Base-by-base conservation (phyloP, 2,797 vertebrate genomes). In the Coilia nasus region DNA sequence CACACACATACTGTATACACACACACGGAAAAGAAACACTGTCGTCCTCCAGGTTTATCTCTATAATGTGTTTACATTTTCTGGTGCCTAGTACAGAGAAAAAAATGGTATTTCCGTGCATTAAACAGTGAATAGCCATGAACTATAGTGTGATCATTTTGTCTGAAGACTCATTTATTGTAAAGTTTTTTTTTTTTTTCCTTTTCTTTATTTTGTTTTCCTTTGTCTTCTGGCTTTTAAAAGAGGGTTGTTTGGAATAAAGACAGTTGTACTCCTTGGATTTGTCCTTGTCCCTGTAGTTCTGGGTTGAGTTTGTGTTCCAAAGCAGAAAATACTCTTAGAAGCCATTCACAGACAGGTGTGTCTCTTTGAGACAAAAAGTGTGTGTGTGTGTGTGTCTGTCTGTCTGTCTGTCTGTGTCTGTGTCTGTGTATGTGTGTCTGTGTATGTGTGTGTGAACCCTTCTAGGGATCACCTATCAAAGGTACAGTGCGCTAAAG, bases 31-130 rank as follows among this genome's bases (percentile, higher is more conserved):
- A 91, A 80, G 7, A 23, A 23, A 83, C 57, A 87, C 57, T 75
- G 83, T 87, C 67, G 95, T 94, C 95, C 91, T 95, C 96, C 96
- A 97, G 97, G 97, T 97, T 98, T 97, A 96, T 97, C 96, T 95
- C 93, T 94, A 95, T 95, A 93, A 94, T 93, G 95, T 97, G 96
- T 98, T 98, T 97, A 98, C 97, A 98, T 97, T 97, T 97, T 97
- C 96, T 97, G 97, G 97, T 98, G 97, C 97, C 97, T 99, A 96
- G 95, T 97, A 96, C 95, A 93, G 91, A 93, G 92, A 95, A 94
- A 86, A 94, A 96, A 91, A 95, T 96, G 94, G 96, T 95, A 94
- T 97, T 95, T 96, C 94, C 94, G 94, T 96, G 96, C 95, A 97
- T 97, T 97, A 95, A 96, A 97, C 93, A 91, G 93, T 96, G 95